Evolutionary conservation across 2,797 vertebrate genomes (phyloP).

Genomic region (Odontamblyopus rebecca): DNA sequence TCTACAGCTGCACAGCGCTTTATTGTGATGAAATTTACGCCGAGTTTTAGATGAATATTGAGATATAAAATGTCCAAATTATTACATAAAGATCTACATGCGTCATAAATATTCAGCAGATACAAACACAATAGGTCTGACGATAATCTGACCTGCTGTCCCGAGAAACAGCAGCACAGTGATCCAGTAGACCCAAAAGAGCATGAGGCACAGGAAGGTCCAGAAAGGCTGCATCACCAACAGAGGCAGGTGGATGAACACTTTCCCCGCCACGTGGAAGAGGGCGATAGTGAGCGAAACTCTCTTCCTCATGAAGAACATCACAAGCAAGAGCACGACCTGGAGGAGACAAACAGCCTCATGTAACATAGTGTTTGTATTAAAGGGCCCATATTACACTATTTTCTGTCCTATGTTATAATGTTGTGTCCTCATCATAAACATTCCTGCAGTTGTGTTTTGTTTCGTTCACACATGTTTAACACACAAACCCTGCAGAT

Average conservation of each 20-base stretch:
- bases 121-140: no score
- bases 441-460: no score
- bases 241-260: slow-evolving; percentile 91
- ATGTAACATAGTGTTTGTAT: background rate
- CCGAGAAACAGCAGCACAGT: slow-evolving; percentile 91
- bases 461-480: no score
- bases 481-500: no score
- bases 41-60: no score
- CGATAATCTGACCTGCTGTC: slow-evolving; percentile 82
- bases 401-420: no score
- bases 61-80: no score
- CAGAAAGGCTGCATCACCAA: slow-evolving; percentile 94
- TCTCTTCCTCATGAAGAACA: slow-evolving; percentile 95
- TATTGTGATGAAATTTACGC: no score
- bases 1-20: no score
- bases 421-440: no score
- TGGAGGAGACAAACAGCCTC: slow-evolving; percentile 44
- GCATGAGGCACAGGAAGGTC: slow-evolving; percentile 93
- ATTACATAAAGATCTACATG: no score
- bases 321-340: slow-evolving; percentile 90
- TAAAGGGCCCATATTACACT: background rate
- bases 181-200: slow-evolving; percentile 97
- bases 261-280: slow-evolving; percentile 96
- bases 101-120: no score
- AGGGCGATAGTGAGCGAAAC: slow-evolving; percentile 94